Percentiles rank a stretch among this genome's conserved stretches.
phyloP scores from a whole-genome alignment of 2,797 vertebrate species.

The Propithecus deckenii region DNA sequence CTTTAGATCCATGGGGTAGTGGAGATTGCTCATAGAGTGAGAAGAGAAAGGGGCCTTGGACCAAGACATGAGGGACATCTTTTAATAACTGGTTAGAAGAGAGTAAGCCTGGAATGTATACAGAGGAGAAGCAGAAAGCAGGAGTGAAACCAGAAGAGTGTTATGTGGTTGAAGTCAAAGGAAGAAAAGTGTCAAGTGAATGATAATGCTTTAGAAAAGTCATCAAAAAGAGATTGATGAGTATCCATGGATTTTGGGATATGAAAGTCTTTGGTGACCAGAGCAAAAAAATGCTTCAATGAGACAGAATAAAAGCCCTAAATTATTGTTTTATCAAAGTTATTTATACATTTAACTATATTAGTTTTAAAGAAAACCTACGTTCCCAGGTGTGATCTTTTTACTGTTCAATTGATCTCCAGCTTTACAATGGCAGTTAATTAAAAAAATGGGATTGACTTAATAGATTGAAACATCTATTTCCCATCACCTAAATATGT shows the following conservation, averaged over 20 bases:
- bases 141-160: not conserved
- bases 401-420: constrained; percentile 31
- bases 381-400: constrained; percentile 7
- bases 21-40: not conserved
- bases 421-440: constrained; percentile 52
- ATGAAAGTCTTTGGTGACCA: not conserved
- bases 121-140: not conserved
- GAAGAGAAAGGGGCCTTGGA: not conserved
- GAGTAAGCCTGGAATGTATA: not conserved
- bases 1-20: not conserved
- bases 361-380: constrained; percentile 29
- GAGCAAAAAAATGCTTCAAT: not conserved
- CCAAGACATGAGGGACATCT: not conserved
- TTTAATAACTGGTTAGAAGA: not conserved
- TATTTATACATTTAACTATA: constrained; percentile 28
- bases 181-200: not conserved
- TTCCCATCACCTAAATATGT: constrained; percentile 17
- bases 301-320: not conserved
- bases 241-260: not conserved
- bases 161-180: not conserved
- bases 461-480: constrained; percentile 41
- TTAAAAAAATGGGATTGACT: constrained; percentile 43
- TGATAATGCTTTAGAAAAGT: not conserved
- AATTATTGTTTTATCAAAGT: not conserved
- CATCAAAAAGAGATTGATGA: not conserved